Evolutionary conservation across 2,888 invertebrate genomes (phyloP), one percentile per base, ranked within the genome.

Genomic region (Cecidostiba fungosa): DNA sequence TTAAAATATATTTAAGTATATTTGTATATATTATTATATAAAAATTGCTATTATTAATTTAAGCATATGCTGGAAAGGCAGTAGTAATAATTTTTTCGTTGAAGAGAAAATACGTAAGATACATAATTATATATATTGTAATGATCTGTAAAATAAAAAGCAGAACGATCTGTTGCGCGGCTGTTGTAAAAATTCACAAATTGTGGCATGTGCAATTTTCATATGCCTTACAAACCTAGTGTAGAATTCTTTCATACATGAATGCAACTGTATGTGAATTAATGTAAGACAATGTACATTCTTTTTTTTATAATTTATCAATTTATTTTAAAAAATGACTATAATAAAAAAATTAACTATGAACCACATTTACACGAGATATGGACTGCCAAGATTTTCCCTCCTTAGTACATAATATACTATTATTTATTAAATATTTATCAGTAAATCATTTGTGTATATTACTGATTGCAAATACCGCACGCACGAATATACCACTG

Each of bases 241-340:
- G 12, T 43, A 72, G 26, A 62, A 29, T 74, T 66, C 77, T 82
- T 86, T 84, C 77, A 86, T 84, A 84, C 82, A 70, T 59, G 32
- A 78, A 84, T 73, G 62, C n/a, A 72, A 74, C 6, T 80, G n/a
- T 78, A 80, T 84, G 84, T 72, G 54, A 83, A 82, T 29, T 84
- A 81, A 84, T 81, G 23, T 86, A 78, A 84, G 47, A 84, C 84
- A 74, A 47, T 84, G 86, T 84, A 86, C 82, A 84, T 86, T 86
- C 78, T 84, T 84, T 86, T 59, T 77, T 86, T 84, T 84, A 82
- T 86, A 86, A 86, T 86, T 85, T 83, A 83, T 86, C 86, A 82
- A 82, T 81, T 86, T 82, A 84, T 79, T 86, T 79, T 79, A 85
- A 76, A 81, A 74, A 83, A 78, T 79, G 77, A 86, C 83, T 76